Evolutionary conservation across 2,113 vertebrate species (phyloP).

Genomic region (Onychostruthus taczanowskii): DNA sequence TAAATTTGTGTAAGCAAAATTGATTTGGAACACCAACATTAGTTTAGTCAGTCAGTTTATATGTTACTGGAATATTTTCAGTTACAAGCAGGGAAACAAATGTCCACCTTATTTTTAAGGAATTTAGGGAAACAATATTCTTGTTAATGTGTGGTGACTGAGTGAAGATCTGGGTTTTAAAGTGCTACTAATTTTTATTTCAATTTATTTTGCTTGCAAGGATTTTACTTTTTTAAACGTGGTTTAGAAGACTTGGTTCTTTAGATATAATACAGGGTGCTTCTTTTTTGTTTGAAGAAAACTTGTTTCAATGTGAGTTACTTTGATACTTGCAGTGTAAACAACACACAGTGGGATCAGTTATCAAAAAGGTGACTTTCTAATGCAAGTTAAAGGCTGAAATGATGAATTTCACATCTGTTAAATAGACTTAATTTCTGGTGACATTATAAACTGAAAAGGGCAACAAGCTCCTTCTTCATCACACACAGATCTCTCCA

Average conservation of each 20-base stretch:
- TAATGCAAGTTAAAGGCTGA: slow-evolving; percentile 53
- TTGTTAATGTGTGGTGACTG: background rate
- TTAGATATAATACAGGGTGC: background rate
- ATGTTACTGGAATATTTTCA: background rate
- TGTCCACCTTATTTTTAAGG: background rate
- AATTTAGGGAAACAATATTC: background rate
- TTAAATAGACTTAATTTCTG: slow-evolving; percentile 62
- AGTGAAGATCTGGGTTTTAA: background rate
- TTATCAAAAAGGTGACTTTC: slow-evolving; percentile 57
- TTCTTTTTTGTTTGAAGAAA: background rate
- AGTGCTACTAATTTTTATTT: background rate
- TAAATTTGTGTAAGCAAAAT: background rate
- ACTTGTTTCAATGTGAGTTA: slow-evolving; percentile 5
- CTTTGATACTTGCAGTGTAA: slow-evolving; percentile 12
- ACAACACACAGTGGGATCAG: slow-evolving; percentile 47
- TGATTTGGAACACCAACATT: background rate
- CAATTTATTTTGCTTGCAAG: background rate
- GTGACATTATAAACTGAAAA: slow-evolving; percentile 75
- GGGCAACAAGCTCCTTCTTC: slow-evolving; percentile 65
- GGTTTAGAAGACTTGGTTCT: background rate
- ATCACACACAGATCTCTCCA: background rate
- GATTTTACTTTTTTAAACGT: background rate
- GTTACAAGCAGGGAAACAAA: background rate
- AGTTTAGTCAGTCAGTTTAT: background rate
- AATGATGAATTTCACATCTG: slow-evolving; percentile 68